phyloP scores from a whole-genome alignment of 2,797 vertebrate genomes.

The Hemibagrus guttatus region DNA sequence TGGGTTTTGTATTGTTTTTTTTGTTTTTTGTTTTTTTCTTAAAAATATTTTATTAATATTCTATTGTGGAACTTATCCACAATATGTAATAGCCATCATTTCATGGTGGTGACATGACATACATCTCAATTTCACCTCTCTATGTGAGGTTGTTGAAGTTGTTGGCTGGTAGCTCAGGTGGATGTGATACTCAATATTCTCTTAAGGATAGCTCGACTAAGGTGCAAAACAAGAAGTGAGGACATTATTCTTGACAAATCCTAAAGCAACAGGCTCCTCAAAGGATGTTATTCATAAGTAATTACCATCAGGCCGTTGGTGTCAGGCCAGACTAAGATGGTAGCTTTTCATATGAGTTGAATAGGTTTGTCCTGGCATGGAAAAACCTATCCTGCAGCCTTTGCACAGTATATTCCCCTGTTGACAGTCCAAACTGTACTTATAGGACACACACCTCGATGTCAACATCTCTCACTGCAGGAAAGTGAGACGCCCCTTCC shows the following conservation, averaged over 20 bases:
- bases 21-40: not conserved
- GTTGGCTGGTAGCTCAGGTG: slow-evolving; percentile 23
- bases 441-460: slow-evolving; percentile 76
- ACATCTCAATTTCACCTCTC: not conserved
- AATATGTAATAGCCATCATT: not conserved
- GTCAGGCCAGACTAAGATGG: slow-evolving; percentile 67
- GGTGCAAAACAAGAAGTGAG: slow-evolving; percentile 41
- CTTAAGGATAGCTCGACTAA: slow-evolving; percentile 26
- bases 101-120: slow-evolving; percentile 9
- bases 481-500: slow-evolving; percentile 74
- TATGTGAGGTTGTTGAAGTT: not conserved
- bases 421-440: slow-evolving; percentile 80
- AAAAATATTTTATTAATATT: not conserved
- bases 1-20: not conserved
- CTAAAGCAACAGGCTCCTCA: slow-evolving; percentile 70
- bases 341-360: slow-evolving; percentile 66
- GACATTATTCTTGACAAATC: slow-evolving; percentile 62
- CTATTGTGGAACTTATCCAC: not conserved
- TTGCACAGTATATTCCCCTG: slow-evolving; percentile 78
- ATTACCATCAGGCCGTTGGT: slow-evolving; percentile 79
- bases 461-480: slow-evolving; percentile 75
- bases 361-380: slow-evolving; percentile 75
- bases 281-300: slow-evolving; percentile 85
- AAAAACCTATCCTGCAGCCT: slow-evolving; percentile 70
- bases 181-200: slow-evolving; percentile 41